Evolutionary conservation across 2,797 vertebrate species (phyloP).

Genomic region (Microctenopoma steveboyesi): DNA sequence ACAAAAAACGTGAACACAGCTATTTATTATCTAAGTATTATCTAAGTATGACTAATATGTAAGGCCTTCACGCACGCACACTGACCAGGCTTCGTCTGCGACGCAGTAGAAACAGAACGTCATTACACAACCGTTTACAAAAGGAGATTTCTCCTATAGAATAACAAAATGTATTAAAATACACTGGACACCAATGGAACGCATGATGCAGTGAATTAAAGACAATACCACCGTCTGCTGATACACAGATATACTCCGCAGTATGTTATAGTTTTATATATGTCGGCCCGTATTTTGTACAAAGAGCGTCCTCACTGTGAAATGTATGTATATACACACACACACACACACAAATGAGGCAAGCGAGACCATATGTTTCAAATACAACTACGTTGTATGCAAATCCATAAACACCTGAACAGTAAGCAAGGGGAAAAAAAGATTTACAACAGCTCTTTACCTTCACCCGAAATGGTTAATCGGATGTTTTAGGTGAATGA

Average conservation of each 20-base stretch:
- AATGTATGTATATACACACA: too few species aligned
- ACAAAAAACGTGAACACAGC: not conserved
- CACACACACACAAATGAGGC: too few species aligned
- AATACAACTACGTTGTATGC: not conserved
- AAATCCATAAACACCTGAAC: too few species aligned
- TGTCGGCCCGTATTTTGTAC: not conserved
- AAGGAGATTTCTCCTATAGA: not conserved
- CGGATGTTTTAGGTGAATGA: not conserved
- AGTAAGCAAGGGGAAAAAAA: not conserved
- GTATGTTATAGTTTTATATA: not conserved
- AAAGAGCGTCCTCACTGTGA: not conserved
- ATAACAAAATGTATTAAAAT: not conserved
- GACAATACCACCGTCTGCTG: not conserved
- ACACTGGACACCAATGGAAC: not conserved
- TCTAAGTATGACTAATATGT: not conserved
- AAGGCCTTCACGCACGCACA: slow-evolving; percentile 37
- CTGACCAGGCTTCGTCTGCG: slow-evolving; percentile 45
- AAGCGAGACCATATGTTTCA: not conserved
- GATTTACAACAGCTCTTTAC: not conserved
- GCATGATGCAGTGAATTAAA: not conserved
- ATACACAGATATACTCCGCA: not conserved
- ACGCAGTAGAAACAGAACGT: not conserved
- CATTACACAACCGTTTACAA: not conserved
- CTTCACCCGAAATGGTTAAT: slow-evolving; percentile 1
- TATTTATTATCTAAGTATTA: not conserved